phyloP scores from a whole-genome alignment of 2,797 vertebrate species.

The Hirundo rustica region DNA sequence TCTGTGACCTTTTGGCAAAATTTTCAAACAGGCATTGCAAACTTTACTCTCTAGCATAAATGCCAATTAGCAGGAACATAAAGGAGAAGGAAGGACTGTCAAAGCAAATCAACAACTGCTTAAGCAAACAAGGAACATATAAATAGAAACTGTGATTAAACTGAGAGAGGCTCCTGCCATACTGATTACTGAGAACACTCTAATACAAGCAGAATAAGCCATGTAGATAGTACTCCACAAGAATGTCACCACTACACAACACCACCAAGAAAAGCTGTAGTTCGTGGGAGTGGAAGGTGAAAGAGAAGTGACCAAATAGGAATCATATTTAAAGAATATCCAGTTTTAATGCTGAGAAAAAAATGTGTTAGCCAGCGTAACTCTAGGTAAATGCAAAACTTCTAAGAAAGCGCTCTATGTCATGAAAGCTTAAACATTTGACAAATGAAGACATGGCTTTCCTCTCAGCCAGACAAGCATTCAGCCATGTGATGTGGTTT shows the following conservation, averaged over 20 bases:
- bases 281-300: not conserved
- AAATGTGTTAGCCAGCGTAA: not conserved
- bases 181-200: not conserved
- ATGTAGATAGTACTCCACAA: not conserved
- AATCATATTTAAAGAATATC: not conserved
- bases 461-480: not conserved
- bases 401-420: not conserved
- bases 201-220: not conserved
- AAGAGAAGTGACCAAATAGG: not conserved
- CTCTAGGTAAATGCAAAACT: not conserved
- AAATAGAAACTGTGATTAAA: not conserved
- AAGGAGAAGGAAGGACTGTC: not conserved
- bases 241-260: not conserved
- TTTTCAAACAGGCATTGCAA: not conserved
- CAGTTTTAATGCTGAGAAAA: not conserved
- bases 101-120: not conserved
- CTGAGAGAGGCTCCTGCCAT: not conserved
- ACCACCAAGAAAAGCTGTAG: not conserved
- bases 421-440: not conserved
- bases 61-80: not conserved
- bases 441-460: not conserved
- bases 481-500: not conserved
- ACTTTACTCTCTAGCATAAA: not conserved
- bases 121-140: not conserved
- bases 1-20: conserved; percentile 10